These are phyloP conservation scores for Penaeus japonicus DNA, from an alignment of 1,140 invertebrate species.

Conservation along the genomic window DNA sequence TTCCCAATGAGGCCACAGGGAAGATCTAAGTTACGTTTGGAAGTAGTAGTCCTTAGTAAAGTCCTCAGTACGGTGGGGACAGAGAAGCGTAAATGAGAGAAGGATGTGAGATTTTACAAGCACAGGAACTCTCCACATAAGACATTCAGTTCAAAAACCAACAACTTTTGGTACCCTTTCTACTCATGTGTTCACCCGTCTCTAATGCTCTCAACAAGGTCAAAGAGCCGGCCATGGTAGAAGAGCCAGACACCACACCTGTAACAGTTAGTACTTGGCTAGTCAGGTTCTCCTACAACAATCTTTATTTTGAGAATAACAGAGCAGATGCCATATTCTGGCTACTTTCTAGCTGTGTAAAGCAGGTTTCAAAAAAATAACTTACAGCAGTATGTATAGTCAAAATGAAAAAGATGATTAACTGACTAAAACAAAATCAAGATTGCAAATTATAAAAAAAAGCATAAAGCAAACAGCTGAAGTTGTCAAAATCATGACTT, in stretches of 20 bases:
- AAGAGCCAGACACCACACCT: conserved; percentile 41
- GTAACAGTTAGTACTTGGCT: conserved; percentile 29
- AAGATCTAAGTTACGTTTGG: no score
- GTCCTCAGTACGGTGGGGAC: no score
- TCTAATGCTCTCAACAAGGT: conserved; percentile 50
- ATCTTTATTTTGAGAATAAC: background rate
- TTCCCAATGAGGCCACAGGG: no score
- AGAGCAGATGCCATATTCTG: background rate
- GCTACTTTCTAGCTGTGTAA: no score
- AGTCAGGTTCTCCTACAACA: background rate
- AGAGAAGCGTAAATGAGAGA: no score
- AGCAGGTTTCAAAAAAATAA: no score
- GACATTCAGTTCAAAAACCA: conserved; percentile 7
- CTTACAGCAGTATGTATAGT: background rate
- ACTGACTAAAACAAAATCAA: background rate
- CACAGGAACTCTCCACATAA: background rate
- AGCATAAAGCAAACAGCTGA: no score
- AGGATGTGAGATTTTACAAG: no score
- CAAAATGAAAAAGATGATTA: background rate
- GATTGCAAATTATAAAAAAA: no score
- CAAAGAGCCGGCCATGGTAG: conserved; percentile 25
- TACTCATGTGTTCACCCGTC: conserved; percentile 47
- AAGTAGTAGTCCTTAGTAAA: no score
- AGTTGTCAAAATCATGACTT: no score
- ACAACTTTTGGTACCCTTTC: conserved; percentile 40